A percentile compares a stretch with the other conserved stretches of the same genome.
phyloP scores from a whole-genome alignment of 2,113 vertebrate genomes.

The Gasterosteus aculeatus region DNA sequence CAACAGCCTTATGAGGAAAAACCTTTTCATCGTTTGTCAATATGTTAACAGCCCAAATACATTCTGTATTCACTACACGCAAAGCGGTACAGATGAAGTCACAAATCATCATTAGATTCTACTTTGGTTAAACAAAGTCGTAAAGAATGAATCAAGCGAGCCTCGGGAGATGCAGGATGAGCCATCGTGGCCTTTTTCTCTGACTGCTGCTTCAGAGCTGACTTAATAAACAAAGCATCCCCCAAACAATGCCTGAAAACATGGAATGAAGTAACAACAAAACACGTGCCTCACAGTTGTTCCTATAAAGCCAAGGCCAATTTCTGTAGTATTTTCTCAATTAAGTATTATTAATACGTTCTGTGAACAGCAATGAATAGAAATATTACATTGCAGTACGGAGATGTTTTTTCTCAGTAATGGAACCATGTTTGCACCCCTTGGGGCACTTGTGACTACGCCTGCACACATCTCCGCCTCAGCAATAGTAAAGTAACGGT shows the following conservation, averaged over 20 bases:
- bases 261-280: not conserved
- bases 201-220: slow-evolving; percentile 33
- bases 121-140: slow-evolving; percentile 32
- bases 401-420: not conserved
- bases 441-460: slow-evolving; percentile 27
- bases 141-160: slow-evolving; percentile 51
- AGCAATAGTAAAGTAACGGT: slow-evolving; percentile 1
- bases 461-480: slow-evolving; percentile 24
- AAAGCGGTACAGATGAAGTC: slow-evolving; percentile 44
- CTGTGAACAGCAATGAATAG: not conserved
- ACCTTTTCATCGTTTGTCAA: not conserved
- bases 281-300: not conserved
- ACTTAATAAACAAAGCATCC: slow-evolving; percentile 13
- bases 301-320: not conserved
- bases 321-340: not conserved
- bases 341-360: not conserved
- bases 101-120: slow-evolving; percentile 47
- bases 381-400: not conserved
- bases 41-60: slow-evolving; percentile 9
- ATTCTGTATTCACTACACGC: not conserved
- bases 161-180: slow-evolving; percentile 57
- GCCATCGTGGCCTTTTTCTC: slow-evolving; percentile 47
- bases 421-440: not conserved
- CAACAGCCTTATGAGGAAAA: not conserved
- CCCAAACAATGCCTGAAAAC: slow-evolving; percentile 4